Evolutionary conservation across 2,113 vertebrate species (phyloP), one percentile per base, ranked within the genome.

Genomic region (Myotis brandtii): DNA sequence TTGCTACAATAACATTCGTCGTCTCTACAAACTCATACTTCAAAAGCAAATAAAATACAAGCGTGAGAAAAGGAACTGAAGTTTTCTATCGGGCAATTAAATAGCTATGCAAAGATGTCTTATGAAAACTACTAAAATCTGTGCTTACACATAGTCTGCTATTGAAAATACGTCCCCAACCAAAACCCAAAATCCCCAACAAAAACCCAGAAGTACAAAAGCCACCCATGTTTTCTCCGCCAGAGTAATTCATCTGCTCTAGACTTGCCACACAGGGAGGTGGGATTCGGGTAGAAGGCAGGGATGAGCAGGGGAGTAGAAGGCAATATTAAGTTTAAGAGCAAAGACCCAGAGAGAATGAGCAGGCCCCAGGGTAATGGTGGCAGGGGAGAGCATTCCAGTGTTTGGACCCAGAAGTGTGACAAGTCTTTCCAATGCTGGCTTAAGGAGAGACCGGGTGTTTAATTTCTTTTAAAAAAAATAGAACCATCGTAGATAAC

Each of bases 21-120:
- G 98, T 97, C 96, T 97, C 97, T 97, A 97, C 93, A 95, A 95
- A 81, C 89, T 92, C 95, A 40, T 95, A 90, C 97, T 98, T 98
- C 95, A 96, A 98, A 96, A 98, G 94, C 1, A 67, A 97, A 94
- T 86, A 98, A 98, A 96, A 97, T 85, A 97, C 96, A 62, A 98
- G 93, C 77, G 13, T 89, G 84, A 96, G 94, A 86, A 95, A 97
- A 91, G 83, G 97, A 95, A 94, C 85, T 95, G 93, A 88, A 87
- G 75, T 93, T 96, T 97, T 98, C 97, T 97, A 98, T 59, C 86
- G 95, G 96, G 97, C 93, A 88, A 97, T 96, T 89, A 85, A 98
- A 97, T 97, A 97, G 91, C 73, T 97, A 97, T 95, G 96, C 97
- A 93, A 98, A 97, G 97, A 95, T 90, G 95, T 95, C 40, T 1